Percentiles rank a stretch among this genome's conserved stretches.
Conservation (phyloP, 2,888 invertebrate genomes). For the Ornithoptera priamus region DNA sequence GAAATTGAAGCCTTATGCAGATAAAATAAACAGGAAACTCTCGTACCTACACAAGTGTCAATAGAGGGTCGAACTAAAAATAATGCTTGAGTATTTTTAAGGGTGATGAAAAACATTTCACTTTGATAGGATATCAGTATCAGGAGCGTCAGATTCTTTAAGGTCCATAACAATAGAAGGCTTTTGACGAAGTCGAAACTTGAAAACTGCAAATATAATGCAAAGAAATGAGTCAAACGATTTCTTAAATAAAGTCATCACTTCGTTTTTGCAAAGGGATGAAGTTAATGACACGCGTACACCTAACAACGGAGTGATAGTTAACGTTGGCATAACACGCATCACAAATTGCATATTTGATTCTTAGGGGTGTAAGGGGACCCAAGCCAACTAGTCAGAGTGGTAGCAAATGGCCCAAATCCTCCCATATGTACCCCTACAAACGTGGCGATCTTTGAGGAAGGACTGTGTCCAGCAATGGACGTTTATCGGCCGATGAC, state of each 20-base stretch:
- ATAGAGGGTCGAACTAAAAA: not conserved
- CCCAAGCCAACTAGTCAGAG: no score
- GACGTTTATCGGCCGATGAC: not conserved
- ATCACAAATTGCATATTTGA: no score
- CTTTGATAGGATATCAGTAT: slow-evolving; percentile 5
- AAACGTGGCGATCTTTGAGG: not conserved
- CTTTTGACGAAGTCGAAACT: not conserved
- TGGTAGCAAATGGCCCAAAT: not conserved
- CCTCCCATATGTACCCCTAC: not conserved
- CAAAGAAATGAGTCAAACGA: no score
- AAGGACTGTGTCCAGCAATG: no score
- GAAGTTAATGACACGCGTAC: no score
- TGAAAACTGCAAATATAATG: slow-evolving; percentile 1
- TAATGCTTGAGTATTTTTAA: slow-evolving; percentile 8
- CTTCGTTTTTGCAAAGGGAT: no score
- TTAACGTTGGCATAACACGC: no score
- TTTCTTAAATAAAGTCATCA: no score
- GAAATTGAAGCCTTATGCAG: not conserved
- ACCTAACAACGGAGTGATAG: no score
- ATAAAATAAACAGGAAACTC: not conserved
- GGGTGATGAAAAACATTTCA: slow-evolving; percentile 7
- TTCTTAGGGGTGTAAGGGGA: no score
- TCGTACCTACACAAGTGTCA: slow-evolving; percentile 3
- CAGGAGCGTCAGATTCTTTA: slow-evolving; percentile 3
- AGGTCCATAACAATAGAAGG: slow-evolving; percentile 1